Percentiles rank a stretch among this genome's conserved stretches.
Conservation (phyloP, 1,140 invertebrate genomes). For the Dendrolimus kikuchii region DNA sequence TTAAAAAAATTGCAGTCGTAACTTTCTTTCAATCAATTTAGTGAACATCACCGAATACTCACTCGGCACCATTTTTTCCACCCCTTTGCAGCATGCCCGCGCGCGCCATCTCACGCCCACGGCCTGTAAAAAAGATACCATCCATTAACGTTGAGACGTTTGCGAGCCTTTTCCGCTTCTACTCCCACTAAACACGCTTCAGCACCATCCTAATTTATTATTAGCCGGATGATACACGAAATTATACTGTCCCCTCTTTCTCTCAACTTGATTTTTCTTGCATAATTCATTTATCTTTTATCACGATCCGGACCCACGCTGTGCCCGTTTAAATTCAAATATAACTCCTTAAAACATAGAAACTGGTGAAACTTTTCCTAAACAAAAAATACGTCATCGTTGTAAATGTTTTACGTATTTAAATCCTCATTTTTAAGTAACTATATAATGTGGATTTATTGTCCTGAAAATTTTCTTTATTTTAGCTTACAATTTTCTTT, state of each 20-base stretch:
- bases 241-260: constrained; percentile 19
- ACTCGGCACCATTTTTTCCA: constrained; percentile 72
- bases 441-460: too few relatives aligned
- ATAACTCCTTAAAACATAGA: constrained; percentile 13
- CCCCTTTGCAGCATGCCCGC: constrained; percentile 72
- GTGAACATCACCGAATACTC: constrained; percentile 26
- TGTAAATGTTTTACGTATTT: too few relatives aligned
- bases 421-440: too few relatives aligned
- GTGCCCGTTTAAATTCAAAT: constrained; percentile 13
- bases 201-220: constrained; percentile 27
- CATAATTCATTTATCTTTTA: constrained; percentile 5
- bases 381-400: too few relatives aligned
- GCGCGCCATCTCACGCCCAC: constrained; percentile 70
- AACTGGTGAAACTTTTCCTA: neutral
- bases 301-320: constrained; percentile 4
- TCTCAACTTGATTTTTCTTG: constrained; percentile 16
- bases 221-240: constrained; percentile 26
- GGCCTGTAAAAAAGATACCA: constrained; percentile 61
- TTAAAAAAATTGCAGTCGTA: too few relatives aligned
- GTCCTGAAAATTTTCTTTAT: too few relatives aligned
- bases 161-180: constrained; percentile 44
- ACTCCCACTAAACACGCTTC: constrained; percentile 43
- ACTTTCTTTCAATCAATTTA: too few relatives aligned
- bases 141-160: constrained; percentile 54
- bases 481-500: too few relatives aligned